These are phyloP conservation scores for Zenarchopterus dispar DNA, from an alignment of 2,797 vertebrate species.

Conservation along the genomic window DNA sequence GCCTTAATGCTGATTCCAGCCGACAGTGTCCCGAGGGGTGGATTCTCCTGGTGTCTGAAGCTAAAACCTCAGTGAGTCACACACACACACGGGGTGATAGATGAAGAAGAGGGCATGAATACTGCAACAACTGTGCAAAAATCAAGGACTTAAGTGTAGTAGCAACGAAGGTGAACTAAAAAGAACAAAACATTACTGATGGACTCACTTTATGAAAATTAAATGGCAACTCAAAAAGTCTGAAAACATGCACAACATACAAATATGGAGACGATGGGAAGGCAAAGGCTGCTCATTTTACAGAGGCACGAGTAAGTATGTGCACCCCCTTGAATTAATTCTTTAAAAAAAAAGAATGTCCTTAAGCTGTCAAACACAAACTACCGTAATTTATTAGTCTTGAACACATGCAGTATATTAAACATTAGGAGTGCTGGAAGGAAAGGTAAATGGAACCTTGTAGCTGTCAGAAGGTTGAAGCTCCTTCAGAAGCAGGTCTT, in stretches of 20 bases:
- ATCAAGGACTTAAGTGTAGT: background rate
- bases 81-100: conserved; percentile 28
- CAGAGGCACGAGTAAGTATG: too few relatives aligned
- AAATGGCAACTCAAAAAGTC: background rate
- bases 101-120: conserved; percentile 29
- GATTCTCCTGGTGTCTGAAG: conserved; percentile 67
- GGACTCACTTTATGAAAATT: conserved; percentile 5
- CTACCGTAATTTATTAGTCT: too few relatives aligned
- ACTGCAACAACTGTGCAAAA: conserved; percentile 14
- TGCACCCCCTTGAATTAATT: too few relatives aligned
- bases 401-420: too few relatives aligned
- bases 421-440: too few relatives aligned
- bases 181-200: conserved; percentile 2
- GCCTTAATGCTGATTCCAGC: conserved; percentile 59
- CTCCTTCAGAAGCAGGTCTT: too few relatives aligned
- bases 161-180: background rate
- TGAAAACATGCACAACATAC: conserved; percentile 1
- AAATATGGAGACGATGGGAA: background rate
- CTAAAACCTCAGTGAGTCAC: conserved; percentile 63
- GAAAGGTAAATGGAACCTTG: too few relatives aligned
- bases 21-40: conserved; percentile 61
- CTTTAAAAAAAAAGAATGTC: too few relatives aligned
- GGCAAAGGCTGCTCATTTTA: background rate
- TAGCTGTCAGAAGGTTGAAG: too few relatives aligned
- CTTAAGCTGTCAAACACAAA: too few relatives aligned